Base-by-base conservation (phyloP, 1,140 invertebrate genomes). In the Caerostris extrusa region DNA sequence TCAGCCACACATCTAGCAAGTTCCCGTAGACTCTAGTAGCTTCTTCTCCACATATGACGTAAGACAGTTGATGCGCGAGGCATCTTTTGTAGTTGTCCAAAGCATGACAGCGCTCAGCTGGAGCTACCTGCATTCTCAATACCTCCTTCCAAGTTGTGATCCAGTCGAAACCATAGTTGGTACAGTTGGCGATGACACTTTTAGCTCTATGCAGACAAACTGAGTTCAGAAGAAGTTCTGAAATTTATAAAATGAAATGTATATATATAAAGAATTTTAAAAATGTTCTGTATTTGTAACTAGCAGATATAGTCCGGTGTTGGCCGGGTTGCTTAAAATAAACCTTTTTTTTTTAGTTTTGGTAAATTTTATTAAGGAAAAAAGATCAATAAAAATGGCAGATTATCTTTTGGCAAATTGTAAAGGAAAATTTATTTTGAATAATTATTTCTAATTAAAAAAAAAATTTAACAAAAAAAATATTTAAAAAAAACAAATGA, bases 1-100 rank as follows among this genome's bases (percentile, higher is more conserved):
- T 50, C 61, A 90, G 67, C 88, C 88, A 90, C 55, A 77, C 71
- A 53, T 90, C 88, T 14, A 90, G 8, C 14, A 90, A 7, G 19
- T 55, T 56, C 3, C 88, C 88, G n/a, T 90, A 90, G 17, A 90
- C 88, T 12, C 64, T 34, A 3, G 88, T 8, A 5, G 88, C 67
- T 58, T 71, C 88, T 19, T 57, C 17, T 7, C 88, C 88, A 57
- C 88, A 90, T 2, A 71, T 10, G 3, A 90, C 19, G 7, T 7
- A 19, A 17, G 34, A 17, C 7, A 90, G 64, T 57, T 58, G 61
- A 17, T 7, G 53, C 3, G 14, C 8, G 8, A 90, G 34, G 50
- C 88, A 90, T n/a, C 14, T 77, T 50, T 50, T 90, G 88, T 90
- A 90, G 55, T 69, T 10, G 8, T 34, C 69, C 50, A 90, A 8